Percentiles rank a stretch among this genome's conserved stretches.
Conservation (phyloP, 2,888 invertebrate species). For the Dolichomitus sp. region DNA sequence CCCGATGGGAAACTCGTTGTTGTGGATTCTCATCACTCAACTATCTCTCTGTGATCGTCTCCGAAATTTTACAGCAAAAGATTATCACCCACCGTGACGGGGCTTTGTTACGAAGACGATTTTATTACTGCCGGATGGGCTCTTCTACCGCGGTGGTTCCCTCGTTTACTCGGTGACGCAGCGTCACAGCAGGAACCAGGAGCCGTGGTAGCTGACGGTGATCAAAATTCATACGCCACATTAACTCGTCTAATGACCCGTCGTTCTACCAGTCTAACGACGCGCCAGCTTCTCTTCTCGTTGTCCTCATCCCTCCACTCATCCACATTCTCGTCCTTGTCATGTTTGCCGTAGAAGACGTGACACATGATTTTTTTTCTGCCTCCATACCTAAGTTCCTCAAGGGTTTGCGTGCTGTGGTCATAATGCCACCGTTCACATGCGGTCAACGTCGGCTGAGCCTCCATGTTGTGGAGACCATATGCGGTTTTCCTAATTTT, state of each 20-base stretch:
- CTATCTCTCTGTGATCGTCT: conserved; percentile 19
- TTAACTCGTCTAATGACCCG: conserved; percentile 71
- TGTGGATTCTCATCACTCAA: neutral
- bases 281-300: conserved; percentile 52
- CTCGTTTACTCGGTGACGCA: conserved; percentile 39
- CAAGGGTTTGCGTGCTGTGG: conserved; percentile 12
- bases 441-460: conserved; percentile 1
- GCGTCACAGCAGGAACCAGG: conserved; percentile 35
- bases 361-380: conserved; percentile 24
- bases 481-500: conserved; percentile 8
- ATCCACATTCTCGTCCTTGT: conserved; percentile 25
- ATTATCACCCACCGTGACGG: conserved; percentile 29
- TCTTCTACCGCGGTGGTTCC: conserved; percentile 4
- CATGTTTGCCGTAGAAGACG: neutral
- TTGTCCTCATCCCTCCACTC: conserved; percentile 41
- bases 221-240: conserved; percentile 72
- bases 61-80: neutral
- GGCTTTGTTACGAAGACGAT: conserved; percentile 32
- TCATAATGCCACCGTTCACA: neutral
- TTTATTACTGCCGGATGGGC: conserved; percentile 25
- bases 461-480: neutral
- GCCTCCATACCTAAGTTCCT: conserved; percentile 14
- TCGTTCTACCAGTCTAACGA: conserved; percentile 61
- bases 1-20: neutral
- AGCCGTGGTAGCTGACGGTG: conserved; percentile 43